Evolutionary conservation across 2,113 vertebrate genomes (phyloP).

Genomic region (Phyllostomus discolor): DNA sequence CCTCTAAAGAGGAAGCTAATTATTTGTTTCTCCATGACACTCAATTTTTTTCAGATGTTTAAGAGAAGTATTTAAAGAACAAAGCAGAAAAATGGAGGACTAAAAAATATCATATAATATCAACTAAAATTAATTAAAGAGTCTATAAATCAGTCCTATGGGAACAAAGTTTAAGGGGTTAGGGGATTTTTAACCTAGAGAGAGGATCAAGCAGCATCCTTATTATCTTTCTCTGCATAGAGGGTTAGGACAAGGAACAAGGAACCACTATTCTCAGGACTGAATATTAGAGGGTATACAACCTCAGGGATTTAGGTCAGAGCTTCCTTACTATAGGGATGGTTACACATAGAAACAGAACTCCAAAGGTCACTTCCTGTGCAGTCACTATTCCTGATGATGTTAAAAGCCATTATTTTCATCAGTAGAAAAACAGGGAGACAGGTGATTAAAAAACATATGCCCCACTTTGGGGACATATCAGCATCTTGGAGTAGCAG

Average conservation of each 20-base stretch:
- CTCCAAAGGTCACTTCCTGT: background rate
- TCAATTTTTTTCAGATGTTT: background rate
- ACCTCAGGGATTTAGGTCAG: background rate
- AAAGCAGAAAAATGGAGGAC: background rate
- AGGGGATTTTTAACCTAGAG: background rate
- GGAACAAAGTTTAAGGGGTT: background rate
- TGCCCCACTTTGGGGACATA: background rate
- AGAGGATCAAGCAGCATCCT: background rate
- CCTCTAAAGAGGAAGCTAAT: background rate
- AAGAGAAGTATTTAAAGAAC: background rate
- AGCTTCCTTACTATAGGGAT: background rate
- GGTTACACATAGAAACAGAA: background rate
- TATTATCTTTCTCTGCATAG: background rate
- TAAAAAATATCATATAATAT: background rate
- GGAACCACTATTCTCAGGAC: background rate
- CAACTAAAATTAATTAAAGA: slow-evolving; percentile 3
- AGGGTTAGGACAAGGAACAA: background rate
- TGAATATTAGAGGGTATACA: background rate
- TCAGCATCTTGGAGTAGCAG: background rate
- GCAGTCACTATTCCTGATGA: background rate
- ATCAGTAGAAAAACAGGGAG: background rate
- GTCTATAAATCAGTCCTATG: background rate
- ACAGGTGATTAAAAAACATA: background rate
- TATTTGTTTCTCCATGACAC: background rate
- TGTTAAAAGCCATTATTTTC: background rate